These are phyloP conservation scores for Montipora efflorescens DNA, from an alignment of 64 coral and sea anemone genomes.

Conservation along the genomic window DNA sequence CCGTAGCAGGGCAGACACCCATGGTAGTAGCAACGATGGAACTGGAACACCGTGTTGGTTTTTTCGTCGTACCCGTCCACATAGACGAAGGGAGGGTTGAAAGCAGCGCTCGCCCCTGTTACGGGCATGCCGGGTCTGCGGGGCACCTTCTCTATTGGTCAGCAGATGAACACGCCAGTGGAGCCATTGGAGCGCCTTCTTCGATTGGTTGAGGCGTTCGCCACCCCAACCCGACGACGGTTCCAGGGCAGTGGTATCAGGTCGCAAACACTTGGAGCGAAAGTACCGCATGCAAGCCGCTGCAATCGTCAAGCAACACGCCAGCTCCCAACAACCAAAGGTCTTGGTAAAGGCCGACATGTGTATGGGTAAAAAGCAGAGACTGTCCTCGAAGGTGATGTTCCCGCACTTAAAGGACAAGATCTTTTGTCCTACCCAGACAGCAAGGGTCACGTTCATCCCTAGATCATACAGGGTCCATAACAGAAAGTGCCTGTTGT, in stretches of 20 bases:
- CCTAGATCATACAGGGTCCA: too few relatives aligned
- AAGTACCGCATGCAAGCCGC: neutral
- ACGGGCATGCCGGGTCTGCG: neutral
- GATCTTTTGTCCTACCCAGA: too few relatives aligned
- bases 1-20: neutral
- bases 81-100: too few relatives aligned
- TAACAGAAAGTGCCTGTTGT: too few relatives aligned
- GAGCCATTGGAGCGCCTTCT: slow-evolving; percentile 5
- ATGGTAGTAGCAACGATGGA: slow-evolving; percentile 31
- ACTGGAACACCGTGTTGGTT: neutral
- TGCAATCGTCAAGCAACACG: slow-evolving; percentile 9
- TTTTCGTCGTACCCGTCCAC: neutral
- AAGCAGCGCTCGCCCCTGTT: neutral
- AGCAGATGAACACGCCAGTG: neutral
- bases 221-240: neutral
- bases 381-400: too few relatives aligned
- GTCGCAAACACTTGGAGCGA: neutral
- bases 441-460: too few relatives aligned
- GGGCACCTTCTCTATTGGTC: neutral
- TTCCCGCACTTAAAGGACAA: too few relatives aligned
- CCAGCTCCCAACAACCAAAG: neutral
- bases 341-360: too few relatives aligned
- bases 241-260: neutral
- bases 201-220: neutral
- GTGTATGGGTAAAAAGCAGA: too few relatives aligned